Base-by-base conservation (phyloP, 2,113 vertebrate genomes). In the Nycticorax nycticorax region DNA sequence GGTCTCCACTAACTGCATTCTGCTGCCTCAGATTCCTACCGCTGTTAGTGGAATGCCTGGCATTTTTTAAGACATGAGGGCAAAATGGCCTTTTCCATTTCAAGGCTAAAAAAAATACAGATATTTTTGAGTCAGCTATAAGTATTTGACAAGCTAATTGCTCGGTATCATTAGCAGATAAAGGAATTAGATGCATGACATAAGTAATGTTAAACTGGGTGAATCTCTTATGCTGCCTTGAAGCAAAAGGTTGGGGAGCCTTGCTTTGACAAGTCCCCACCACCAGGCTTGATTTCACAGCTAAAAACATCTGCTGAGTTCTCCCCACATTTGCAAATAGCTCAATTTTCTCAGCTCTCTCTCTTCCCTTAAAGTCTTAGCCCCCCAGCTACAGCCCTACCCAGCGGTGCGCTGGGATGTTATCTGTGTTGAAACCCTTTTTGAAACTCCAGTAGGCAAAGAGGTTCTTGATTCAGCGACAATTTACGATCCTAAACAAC, bases 401-500 rank as follows among this genome's bases (percentile, higher is more conserved):
- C 12, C 64, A 71, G n/a, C 1, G 0, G 2, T 12, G 24, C 50
- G 66, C 41, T 4, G 8, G 52, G 23, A 27, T 0, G 0, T 22
- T 37, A 6, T 7, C 47, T 18, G 20, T n/a, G 18, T 6, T 39
- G 3, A 66, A 71, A 72, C 23, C 19, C 5, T 63, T 79, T 56
- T 56, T 21, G 72, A 63, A 74, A 20, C 20, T 71, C 30, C 20
- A 7, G 11, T 52, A 41, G 10, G 4, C 20, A 93, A 64, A 92
- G 47, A n/a, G 1, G 2, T 52, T 39, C 79, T 67, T 43, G 10
- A 85, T 93, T 26, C 27, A 0, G 1, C 21, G 72, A 39, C 33
- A 48, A 19, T 43, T 67, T 50, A 67, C 0, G 0, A 19, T 35
- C 48, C 53, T 53, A 12, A 75, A 48, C 26, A 71, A 55, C 48